Evolutionary conservation across 2,888 invertebrate species (phyloP).

Genomic region (Drosophila anomelani): DNA sequence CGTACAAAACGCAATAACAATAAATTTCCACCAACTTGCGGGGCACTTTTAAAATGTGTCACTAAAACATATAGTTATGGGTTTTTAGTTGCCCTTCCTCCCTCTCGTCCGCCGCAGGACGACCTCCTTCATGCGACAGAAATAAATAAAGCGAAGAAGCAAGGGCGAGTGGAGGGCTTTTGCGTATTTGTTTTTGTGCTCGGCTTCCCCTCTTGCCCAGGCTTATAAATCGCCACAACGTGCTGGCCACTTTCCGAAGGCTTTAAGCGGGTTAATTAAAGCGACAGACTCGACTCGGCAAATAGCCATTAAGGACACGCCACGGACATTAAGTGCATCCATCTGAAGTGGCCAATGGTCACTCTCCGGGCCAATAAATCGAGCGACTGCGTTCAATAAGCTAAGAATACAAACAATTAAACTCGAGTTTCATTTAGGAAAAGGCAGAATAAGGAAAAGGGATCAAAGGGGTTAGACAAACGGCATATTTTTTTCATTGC

Average conservation of each 20-base stretch:
- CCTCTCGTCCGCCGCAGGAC: slow-evolving; percentile 4
- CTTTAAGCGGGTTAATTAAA: slow-evolving; percentile 72
- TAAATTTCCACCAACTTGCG: slow-evolving; percentile 73
- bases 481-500: background rate
- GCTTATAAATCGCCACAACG: slow-evolving; percentile 64
- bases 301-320: slow-evolving; percentile 71
- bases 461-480: background rate
- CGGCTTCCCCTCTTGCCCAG: slow-evolving; percentile 16
- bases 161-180: slow-evolving; percentile 66
- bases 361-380: slow-evolving; percentile 22
- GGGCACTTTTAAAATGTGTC: slow-evolving; percentile 74
- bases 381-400: slow-evolving; percentile 57
- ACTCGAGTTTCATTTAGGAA: slow-evolving; percentile 10
- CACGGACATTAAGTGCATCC: slow-evolving; percentile 71
- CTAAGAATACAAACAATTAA: slow-evolving; percentile 72
- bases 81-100: slow-evolving; percentile 61
- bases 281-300: slow-evolving; percentile 53
- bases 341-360: slow-evolving; percentile 44
- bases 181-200: slow-evolving; percentile 62
- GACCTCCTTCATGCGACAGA: slow-evolving; percentile 58
- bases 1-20: slow-evolving; percentile 65
- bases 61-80: slow-evolving; percentile 77
- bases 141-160: slow-evolving; percentile 55
- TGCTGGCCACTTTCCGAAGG: slow-evolving; percentile 44
- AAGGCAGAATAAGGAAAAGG: background rate